Conservation (phyloP, 1,140 invertebrate species). For the Trachymyrmex septentrionalis region DNA sequence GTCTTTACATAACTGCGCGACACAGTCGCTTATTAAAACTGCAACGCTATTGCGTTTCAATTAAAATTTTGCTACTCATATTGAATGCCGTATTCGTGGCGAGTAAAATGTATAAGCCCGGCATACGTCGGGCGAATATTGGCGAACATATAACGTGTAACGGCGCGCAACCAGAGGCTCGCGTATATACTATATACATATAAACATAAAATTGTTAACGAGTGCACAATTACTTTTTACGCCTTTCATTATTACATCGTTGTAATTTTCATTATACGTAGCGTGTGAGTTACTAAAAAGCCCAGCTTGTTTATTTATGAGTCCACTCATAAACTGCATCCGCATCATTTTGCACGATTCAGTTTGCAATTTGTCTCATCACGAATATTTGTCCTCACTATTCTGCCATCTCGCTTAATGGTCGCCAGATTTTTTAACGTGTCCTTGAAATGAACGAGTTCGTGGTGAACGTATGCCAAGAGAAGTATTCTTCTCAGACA, state of each 20-base stretch:
- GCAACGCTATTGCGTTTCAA: slow-evolving; percentile 58
- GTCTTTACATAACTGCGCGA: slow-evolving; percentile 51
- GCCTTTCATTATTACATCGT: slow-evolving; percentile 52
- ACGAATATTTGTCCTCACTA: background rate
- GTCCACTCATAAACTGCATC: slow-evolving; percentile 26
- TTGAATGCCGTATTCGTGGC: slow-evolving; percentile 48
- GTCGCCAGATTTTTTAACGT: slow-evolving; percentile 25
- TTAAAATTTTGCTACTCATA: slow-evolving; percentile 67
- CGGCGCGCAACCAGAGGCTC: background rate
- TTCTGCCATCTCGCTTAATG: background rate
- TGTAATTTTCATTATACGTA: slow-evolving; percentile 43
- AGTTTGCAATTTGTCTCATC: slow-evolving; percentile 9
- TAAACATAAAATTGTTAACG: slow-evolving; percentile 28
- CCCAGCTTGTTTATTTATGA: slow-evolving; percentile 44
- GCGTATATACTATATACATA: background rate
- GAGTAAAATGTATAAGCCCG: slow-evolving; percentile 29
- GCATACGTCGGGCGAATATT: slow-evolving; percentile 35
- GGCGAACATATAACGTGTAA: slow-evolving; percentile 17
- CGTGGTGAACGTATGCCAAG: background rate
- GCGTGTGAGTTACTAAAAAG: slow-evolving; percentile 38
- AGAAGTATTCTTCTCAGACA: background rate
- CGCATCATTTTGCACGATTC: slow-evolving; percentile 21
- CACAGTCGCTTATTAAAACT: slow-evolving; percentile 62
- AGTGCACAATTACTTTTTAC: slow-evolving; percentile 56
- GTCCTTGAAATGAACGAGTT: background rate